Percentiles rank a stretch among this genome's conserved stretches.
Conservation (phyloP, 2,888 invertebrate species). For the Ametastegia equiseti region DNA sequence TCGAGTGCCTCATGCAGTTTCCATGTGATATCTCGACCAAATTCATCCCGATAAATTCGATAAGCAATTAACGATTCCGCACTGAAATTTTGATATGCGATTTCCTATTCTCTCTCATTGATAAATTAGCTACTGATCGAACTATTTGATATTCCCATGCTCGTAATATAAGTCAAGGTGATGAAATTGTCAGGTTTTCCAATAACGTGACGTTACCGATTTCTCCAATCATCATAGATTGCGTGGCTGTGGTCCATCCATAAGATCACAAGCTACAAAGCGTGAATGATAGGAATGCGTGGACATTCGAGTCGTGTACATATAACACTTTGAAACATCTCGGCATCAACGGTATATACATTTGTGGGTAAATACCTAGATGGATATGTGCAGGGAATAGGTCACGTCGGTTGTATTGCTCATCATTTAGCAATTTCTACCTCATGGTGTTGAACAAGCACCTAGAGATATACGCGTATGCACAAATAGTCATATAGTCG, state of each 20-base stretch:
- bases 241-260: not conserved
- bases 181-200: not conserved
- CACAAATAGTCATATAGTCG: slow-evolving; percentile 5
- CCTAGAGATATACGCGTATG: not conserved
- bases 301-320: not conserved
- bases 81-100: not conserved
- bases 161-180: too few species aligned
- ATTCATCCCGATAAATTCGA: too few species aligned
- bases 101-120: not conserved
- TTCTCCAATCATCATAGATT: not conserved
- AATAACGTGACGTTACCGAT: not conserved
- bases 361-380: not conserved
- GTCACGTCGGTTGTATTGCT: slow-evolving; percentile 39
- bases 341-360: not conserved
- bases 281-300: not conserved
- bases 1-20: not conserved
- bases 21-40: too few species aligned
- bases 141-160: too few species aligned
- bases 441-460: not conserved
- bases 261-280: not conserved
- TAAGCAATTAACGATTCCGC: too few species aligned
- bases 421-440: slow-evolving; percentile 35
- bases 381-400: not conserved
- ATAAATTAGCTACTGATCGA: not conserved
- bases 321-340: not conserved